Percentiles rank a stretch among this genome's conserved stretches.
phyloP scores from a whole-genome alignment of 92 coral and sea anemone species.

The Isaurus tuberculatus region DNA sequence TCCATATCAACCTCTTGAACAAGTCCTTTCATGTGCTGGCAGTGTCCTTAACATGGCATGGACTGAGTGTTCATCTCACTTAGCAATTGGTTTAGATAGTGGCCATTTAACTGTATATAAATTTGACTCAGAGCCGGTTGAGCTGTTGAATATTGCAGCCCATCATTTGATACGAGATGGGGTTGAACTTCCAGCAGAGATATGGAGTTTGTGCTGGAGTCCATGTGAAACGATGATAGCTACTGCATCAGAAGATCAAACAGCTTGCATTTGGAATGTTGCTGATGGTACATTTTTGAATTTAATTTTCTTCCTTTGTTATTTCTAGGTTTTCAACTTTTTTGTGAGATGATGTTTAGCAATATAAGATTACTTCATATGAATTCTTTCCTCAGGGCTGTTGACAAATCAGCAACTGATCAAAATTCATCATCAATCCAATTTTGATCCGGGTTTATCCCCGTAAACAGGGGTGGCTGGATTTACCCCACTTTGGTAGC shows the following conservation, averaged over 20 bases:
- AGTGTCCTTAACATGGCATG: slow-evolving; percentile 77
- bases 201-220: slow-evolving; percentile 95
- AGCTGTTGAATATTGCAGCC: slow-evolving; percentile 71
- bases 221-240: slow-evolving; percentile 86
- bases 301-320: no score
- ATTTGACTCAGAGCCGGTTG: slow-evolving; percentile 56
- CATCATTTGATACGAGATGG: slow-evolving; percentile 61
- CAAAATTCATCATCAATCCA: no score
- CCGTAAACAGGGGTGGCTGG: no score
- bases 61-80: slow-evolving; percentile 58
- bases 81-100: slow-evolving; percentile 81
- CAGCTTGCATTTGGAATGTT: slow-evolving; percentile 78
- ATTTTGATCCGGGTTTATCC: no score
- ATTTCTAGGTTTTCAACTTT: no score
- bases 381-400: no score
- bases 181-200: slow-evolving; percentile 63
- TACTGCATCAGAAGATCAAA: slow-evolving; percentile 93
- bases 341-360: no score
- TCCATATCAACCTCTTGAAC: slow-evolving; percentile 40
- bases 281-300: slow-evolving; percentile 52
- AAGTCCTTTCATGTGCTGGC: slow-evolving; percentile 67
- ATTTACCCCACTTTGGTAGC: no score
- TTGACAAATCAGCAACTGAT: no score
- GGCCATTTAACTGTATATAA: slow-evolving; percentile 71
- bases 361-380: no score